These are phyloP conservation scores for Tinea pellionella DNA, from an alignment of 2,888 invertebrate species.

Conservation along the genomic window DNA sequence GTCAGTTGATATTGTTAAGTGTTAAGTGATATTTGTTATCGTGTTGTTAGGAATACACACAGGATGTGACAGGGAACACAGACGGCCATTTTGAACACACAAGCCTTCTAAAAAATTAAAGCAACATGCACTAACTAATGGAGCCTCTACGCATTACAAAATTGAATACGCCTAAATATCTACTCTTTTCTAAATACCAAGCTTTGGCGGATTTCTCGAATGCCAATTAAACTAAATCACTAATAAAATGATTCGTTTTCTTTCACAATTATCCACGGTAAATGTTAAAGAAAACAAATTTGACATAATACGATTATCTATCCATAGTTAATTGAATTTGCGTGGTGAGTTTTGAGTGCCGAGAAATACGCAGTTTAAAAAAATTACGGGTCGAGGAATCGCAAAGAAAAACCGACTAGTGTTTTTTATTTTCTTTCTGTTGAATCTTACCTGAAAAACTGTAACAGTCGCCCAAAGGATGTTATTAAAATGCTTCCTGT, in stretches of 20 bases:
- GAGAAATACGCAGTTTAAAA: constrained; percentile 50
- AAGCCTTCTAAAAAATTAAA: constrained; percentile 36
- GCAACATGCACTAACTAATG: constrained; percentile 56
- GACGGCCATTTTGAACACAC: constrained; percentile 62
- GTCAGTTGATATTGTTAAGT: constrained; percentile 21
- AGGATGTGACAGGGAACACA: constrained; percentile 52
- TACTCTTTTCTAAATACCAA: constrained; percentile 19
- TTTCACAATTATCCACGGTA: constrained; percentile 24
- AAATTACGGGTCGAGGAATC: constrained; percentile 30
- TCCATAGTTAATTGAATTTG: background rate
- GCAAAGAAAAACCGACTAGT: constrained; percentile 57
- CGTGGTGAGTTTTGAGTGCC: constrained; percentile 21
- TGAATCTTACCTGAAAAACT: constrained; percentile 91
- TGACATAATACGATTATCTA: background rate
- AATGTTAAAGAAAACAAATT: constrained; percentile 35
- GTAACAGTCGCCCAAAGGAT: constrained; percentile 97
- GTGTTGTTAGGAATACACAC: constrained; percentile 53
- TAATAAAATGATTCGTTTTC: constrained; percentile 26
- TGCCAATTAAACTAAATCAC: constrained; percentile 17
- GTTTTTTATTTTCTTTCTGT: constrained; percentile 22
- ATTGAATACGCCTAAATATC: constrained; percentile 23
- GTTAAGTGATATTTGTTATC: constrained; percentile 40
- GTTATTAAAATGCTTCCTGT: constrained; percentile 99
- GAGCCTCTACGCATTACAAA: constrained; percentile 29
- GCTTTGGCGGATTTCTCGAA: constrained; percentile 50